Base-by-base conservation (phyloP, 2,888 invertebrate species). In the Folsomia manolachei region DNA sequence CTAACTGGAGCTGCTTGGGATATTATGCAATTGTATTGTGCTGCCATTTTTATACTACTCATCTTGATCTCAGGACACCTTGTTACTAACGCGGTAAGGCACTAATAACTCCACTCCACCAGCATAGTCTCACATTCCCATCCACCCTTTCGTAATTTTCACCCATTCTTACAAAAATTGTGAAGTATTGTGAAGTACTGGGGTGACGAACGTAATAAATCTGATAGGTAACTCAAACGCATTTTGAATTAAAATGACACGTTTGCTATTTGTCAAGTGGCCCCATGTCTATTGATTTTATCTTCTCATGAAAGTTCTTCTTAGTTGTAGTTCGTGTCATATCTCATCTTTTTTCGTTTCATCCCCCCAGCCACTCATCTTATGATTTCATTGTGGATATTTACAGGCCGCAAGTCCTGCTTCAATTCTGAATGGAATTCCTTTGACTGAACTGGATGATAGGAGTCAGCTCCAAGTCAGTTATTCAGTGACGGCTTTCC, bases 61-160 rank as follows among this genome's bases (percentile, higher is more conserved):
- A 79, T 79, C 39, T 39, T 79, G 23, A 76, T 77, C 52, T 76
- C 77, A 1, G 78, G 78, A 18, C 77, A 79, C 66, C 63, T 79
- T 7, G 77, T 79, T 18, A 75, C 76, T 1, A 79, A 77, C 70
- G 74, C 78, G 60, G 78, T 76, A 70, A 11, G 69, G 21, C 14
- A 39, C 14, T n/a, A n/a, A n/a, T n/a, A n/a, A n/a, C n/a, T n/a
- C n/a, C n/a, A n/a, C n/a, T n/a, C n/a, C n/a, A n/a, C n/a, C n/a
- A n/a, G n/a, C n/a, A n/a, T n/a, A n/a, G n/a, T n/a, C n/a, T n/a
- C n/a, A n/a, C n/a, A n/a, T n/a, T n/a, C n/a, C n/a, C n/a, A n/a
- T n/a, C n/a, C n/a, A n/a, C n/a, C n/a, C n/a, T n/a, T n/a, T n/a
- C n/a, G n/a, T n/a, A n/a, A n/a, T n/a, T n/a, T n/a, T n/a, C n/a